Base-by-base conservation (phyloP, 1,140 invertebrate species). In the Eciton burchellii region DNA sequence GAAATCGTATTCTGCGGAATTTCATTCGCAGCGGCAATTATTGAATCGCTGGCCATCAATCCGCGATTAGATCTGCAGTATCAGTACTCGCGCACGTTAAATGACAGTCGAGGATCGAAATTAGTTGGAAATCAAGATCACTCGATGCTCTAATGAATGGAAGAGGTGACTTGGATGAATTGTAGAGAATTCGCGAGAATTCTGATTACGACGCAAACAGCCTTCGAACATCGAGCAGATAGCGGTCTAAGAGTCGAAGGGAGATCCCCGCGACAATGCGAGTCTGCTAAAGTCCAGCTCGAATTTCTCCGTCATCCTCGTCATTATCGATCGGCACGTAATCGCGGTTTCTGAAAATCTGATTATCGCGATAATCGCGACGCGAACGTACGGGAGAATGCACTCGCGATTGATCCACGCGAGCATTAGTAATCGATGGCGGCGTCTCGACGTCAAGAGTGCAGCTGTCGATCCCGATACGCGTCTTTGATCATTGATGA, bases 391-490 rank as follows among this genome's bases (percentile, higher is more conserved):
- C 5, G 41, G 35, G 21, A 70, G 56, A 70, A 70, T 56, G 62
- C 12, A 68, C 29, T 56, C 49, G 49, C 63, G 52, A 43, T 68
- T 56, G 29, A 16, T 12, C 21, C 49, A 56, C 29, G 29, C 43
- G 63, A 77, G 12, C 63, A 79, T 54, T 66, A 56, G 85, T 79
- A 79, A 83, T 82, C 45, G 45, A 47, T 19, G 49, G 12, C 72
- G 49, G 52, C 71, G 57, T 47, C 74, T 63, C 66, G 73, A 63
- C 68, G 43, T 54, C 84, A 65, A 68, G 19, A 72, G 81, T 81
- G 47, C 56, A 29, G 65, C 72, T 49, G 81, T 76, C 74, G 84
- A 79, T 85, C 85, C 76, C 86, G 83, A 87, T 83, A 82, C 81
- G 19, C 35, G 35, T 52, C 62, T 70, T 81, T 83, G 82, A 87